A percentile compares a stretch with the other conserved stretches of the same genome.
Evolutionary conservation across 2,797 vertebrate species (phyloP).

Genomic region (Crocidura indochinensis): DNA sequence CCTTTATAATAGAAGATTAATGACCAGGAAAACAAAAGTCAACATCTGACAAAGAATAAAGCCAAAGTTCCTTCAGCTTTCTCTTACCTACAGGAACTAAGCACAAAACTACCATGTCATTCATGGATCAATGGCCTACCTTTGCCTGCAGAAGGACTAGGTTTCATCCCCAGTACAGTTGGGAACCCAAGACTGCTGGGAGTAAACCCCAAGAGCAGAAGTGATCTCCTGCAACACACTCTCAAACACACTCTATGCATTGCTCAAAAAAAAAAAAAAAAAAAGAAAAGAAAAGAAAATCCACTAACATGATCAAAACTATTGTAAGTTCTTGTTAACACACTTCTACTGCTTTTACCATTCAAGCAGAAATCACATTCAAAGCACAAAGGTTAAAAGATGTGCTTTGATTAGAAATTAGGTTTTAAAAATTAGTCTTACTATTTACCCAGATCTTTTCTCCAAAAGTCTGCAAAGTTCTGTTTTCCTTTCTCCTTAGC

Average conservation of each 20-base stretch:
- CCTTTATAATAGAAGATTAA: neutral
- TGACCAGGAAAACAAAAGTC: constrained; percentile 28
- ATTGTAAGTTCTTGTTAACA: neutral
- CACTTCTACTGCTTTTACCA: neutral
- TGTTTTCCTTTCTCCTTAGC: constrained; percentile 61
- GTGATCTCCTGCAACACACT: too few species aligned
- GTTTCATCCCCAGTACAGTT: too few species aligned
- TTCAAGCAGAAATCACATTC: neutral
- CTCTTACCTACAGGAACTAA: constrained; percentile 5
- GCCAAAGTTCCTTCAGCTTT: neutral
- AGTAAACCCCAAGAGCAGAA: too few species aligned
- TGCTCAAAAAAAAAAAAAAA: too few species aligned
- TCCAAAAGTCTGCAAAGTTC: constrained; percentile 48
- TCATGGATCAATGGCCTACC: neutral
- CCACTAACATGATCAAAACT: neutral
- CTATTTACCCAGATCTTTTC: constrained; percentile 66
- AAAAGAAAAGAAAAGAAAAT: too few species aligned
- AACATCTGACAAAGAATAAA: neutral
- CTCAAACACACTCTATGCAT: too few species aligned
- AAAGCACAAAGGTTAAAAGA: constrained; percentile 30
- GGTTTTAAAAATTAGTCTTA: constrained; percentile 46
- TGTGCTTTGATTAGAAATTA: constrained; percentile 52
- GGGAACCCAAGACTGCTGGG: too few species aligned
- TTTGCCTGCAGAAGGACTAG: too few species aligned
- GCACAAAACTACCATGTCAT: neutral